Conservation (phyloP, 2,113 vertebrate genomes). For the Pundamilia nyererei region DNA sequence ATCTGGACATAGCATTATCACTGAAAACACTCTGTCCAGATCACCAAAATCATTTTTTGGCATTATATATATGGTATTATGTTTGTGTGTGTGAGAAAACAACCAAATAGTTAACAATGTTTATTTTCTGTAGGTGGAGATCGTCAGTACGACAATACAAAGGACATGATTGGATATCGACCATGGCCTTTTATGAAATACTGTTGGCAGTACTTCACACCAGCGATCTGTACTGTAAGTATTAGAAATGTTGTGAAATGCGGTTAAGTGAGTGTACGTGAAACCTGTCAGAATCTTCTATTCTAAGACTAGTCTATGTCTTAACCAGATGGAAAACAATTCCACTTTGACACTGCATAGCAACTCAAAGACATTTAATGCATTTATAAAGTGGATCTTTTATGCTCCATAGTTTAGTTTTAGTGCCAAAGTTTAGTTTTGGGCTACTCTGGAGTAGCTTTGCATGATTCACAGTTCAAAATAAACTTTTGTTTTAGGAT, state of each 20-base stretch:
- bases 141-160: conserved; percentile 84
- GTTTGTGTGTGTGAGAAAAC: not conserved
- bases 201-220: conserved; percentile 87
- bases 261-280: not conserved
- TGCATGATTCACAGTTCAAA: not conserved
- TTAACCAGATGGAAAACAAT: not conserved
- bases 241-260: not conserved
- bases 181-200: conserved; percentile 86
- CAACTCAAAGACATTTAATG: not conserved
- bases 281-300: conserved; percentile 8
- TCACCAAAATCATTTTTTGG: not conserved
- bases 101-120: not conserved
- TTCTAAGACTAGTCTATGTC: not conserved
- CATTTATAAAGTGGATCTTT: not conserved
- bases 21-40: not conserved
- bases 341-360: not conserved
- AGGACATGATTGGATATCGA: conserved; percentile 92
- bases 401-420: not conserved
- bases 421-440: not conserved
- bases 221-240: conserved; percentile 83
- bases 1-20: not conserved
- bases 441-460: not conserved
- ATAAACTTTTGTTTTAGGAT: not conserved
- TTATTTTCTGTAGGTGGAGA: conserved; percentile 72
- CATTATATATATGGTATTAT: not conserved